Conservation (phyloP, 2,888 invertebrate genomes). For the Epirrita christyi region DNA sequence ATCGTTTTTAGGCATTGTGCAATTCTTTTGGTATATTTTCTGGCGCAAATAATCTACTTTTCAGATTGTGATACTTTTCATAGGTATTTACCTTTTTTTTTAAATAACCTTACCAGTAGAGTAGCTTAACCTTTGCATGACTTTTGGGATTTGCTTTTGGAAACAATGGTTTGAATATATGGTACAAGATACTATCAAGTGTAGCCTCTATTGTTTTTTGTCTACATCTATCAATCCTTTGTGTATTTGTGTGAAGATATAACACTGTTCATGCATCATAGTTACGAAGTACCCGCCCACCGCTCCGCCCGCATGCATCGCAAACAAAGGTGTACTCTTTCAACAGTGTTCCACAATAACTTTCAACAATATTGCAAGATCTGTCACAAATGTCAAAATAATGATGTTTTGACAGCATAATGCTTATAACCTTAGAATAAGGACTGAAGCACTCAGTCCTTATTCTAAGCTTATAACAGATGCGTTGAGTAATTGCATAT, state of each 20-base stretch:
- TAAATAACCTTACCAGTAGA: no score
- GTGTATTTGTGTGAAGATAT: neutral
- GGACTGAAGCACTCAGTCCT: no score
- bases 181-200: no score
- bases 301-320: slow-evolving; percentile 22
- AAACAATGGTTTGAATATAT: no score
- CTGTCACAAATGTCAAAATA: slow-evolving; percentile 25
- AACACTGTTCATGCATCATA: neutral
- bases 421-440: no score
- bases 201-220: no score
- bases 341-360: slow-evolving; percentile 26
- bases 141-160: no score
- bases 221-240: no score
- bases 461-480: no score
- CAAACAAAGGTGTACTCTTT: slow-evolving; percentile 48
- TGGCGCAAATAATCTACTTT: neutral
- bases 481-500: neutral
- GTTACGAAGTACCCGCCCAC: slow-evolving; percentile 17
- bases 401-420: slow-evolving; percentile 25
- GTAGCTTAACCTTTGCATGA: no score
- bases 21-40: neutral
- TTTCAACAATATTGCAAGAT: slow-evolving; percentile 14
- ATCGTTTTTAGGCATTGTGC: neutral
- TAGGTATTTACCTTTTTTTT: no score
- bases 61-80: neutral